Conservation (phyloP, 2,888 invertebrate species). For the Abrostola tripartita region DNA sequence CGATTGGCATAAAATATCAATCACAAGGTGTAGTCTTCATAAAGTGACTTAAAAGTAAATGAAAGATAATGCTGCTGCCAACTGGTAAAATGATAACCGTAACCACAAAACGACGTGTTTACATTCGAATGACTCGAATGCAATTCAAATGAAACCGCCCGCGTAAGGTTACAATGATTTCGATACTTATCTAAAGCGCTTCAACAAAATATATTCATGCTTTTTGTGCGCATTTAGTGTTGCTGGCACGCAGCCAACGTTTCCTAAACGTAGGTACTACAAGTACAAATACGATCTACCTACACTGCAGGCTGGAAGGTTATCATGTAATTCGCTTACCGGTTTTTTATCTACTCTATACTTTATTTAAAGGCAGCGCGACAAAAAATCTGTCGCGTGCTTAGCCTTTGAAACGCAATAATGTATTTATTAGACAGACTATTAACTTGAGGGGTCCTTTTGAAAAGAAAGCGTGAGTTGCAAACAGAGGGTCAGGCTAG, state of each 20-base stretch:
- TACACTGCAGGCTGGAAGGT: constrained; percentile 31
- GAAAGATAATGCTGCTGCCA: background rate
- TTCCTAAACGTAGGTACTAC: constrained; percentile 42
- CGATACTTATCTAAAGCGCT: constrained; percentile 42
- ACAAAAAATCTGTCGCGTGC: constrained; percentile 35
- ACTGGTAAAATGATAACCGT: constrained; percentile 19
- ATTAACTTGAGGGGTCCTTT: constrained; percentile 14
- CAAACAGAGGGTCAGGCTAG: constrained; percentile 26
- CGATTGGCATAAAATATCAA: no score
- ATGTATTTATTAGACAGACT: constrained; percentile 17
- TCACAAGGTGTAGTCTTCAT: no score
- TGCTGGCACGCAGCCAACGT: constrained; percentile 58
- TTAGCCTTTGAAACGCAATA: constrained; percentile 17
- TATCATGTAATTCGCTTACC: constrained; percentile 34
- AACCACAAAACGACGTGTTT: constrained; percentile 9
- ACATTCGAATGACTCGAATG: constrained; percentile 16
- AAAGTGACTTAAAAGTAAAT: background rate
- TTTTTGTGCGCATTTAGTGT: constrained; percentile 50
- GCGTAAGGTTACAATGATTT: constrained; percentile 34
- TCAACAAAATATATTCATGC: constrained; percentile 50
- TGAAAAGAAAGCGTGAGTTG: constrained; percentile 30
- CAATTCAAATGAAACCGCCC: constrained; percentile 24
- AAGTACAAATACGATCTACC: constrained; percentile 43
- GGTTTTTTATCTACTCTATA: constrained; percentile 28
- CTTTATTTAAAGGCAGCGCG: constrained; percentile 28